phyloP scores from a whole-genome alignment of 2,113 vertebrate genomes.

The human region DNA sequence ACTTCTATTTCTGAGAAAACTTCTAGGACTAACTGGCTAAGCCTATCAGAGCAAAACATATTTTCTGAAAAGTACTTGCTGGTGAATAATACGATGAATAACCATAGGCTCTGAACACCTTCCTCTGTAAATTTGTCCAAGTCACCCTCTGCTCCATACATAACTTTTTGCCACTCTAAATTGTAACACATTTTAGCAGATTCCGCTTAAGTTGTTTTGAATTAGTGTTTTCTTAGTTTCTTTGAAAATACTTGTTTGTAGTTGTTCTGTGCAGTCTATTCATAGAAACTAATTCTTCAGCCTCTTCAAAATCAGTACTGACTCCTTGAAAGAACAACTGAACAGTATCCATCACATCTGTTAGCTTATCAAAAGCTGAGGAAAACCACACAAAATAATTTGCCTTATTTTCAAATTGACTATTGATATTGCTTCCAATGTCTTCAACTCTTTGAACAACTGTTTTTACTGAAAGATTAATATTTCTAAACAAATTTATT shows the following conservation, averaged over 20 bases:
- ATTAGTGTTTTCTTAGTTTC: background rate
- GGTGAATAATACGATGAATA: background rate
- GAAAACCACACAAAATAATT: constrained; percentile 44
- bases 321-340: background rate
- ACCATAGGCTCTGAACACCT: background rate
- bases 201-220: constrained; percentile 4
- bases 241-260: constrained; percentile 3
- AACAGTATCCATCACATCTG: constrained; percentile 30
- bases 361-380: background rate
- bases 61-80: background rate
- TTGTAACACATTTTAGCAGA: background rate
- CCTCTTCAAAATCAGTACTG: background rate
- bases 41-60: background rate
- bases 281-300: background rate
- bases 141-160: background rate
- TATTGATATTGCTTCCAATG: background rate
- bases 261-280: background rate
- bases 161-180: background rate
- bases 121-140: background rate
- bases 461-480: constrained; percentile 25
- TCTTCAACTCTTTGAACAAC: constrained; percentile 27
- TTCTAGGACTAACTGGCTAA: background rate
- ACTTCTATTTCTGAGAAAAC: background rate
- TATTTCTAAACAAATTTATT: constrained; percentile 29
- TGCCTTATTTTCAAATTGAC: constrained; percentile 8